Evolutionary conservation across 2,888 invertebrate genomes (phyloP), one percentile per base, ranked within the genome.

Genomic region (Euphydryas editha): DNA sequence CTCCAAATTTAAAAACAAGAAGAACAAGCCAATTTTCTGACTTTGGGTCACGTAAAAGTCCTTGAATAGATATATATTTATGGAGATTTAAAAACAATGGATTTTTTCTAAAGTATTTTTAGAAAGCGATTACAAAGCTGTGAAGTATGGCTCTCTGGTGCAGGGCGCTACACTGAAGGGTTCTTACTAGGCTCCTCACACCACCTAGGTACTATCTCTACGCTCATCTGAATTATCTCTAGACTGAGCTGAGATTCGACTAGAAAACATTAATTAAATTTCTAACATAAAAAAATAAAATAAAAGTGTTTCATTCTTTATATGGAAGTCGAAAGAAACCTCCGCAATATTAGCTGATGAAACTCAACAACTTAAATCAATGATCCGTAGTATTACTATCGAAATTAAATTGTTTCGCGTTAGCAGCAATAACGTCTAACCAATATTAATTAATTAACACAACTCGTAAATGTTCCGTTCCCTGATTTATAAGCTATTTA

Each of bases 111-210:
- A 73, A 71, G 70, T 78, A 76, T 77, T 78, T 78, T 72, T 77
- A 74, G 74, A 72, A 74, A 74, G 75, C 76, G 79, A 78, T 79
- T 80, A 81, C 81, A 83, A 82, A 82, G 81, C 78, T 70, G 72
- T 75, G 78, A 75, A 76, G 68, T 79, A 80, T 81, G 75, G 76
- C 82, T 81, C 87, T 88, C 80, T 64, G 80, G 74, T 82, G 81
- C 84, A 85, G 82, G 86, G 86, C 82, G 83, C 87, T 87, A 73
- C 84, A 86, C 83, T 90, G 81, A 74, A 90, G 91, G 80, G 83
- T 84, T 83, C 89, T 90, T 77, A 82, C 87, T 86, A 76, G 78
- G 76, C 81, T 78, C 85, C 85, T 59, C 56, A 64, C 62, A 68
- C 61, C 37, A 55, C 62, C 64, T 47, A 56, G 44, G 66, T 62